Evolutionary conservation across 2,888 invertebrate species (phyloP).

Genomic region (Patella caerulea): DNA sequence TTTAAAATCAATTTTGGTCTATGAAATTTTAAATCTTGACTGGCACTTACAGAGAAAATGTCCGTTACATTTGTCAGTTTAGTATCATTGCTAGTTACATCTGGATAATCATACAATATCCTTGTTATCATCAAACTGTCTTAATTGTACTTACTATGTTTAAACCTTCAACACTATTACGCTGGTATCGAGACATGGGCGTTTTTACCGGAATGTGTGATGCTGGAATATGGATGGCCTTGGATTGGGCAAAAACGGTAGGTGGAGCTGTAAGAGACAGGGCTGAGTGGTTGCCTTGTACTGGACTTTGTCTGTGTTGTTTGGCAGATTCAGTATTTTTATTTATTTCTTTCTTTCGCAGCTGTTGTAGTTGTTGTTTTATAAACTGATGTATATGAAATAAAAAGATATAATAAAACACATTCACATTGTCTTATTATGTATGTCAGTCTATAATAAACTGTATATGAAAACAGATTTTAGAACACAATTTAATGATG

Average conservation of each 20-base stretch:
- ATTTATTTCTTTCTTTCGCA: slow-evolving; percentile 54
- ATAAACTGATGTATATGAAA: slow-evolving; percentile 43
- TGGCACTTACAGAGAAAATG: too few relatives aligned
- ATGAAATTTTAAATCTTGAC: too few relatives aligned
- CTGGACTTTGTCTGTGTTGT: slow-evolving; percentile 71
- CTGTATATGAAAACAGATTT: not conserved
- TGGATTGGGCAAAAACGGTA: slow-evolving; percentile 62
- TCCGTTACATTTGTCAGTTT: too few relatives aligned
- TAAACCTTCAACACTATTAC: slow-evolving; percentile 88
- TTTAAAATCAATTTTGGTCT: too few relatives aligned
- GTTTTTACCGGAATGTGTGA: slow-evolving; percentile 75
- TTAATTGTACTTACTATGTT: slow-evolving; percentile 77
- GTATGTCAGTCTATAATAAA: not conserved
- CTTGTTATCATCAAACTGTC: too few relatives aligned
- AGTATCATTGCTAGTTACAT: too few relatives aligned
- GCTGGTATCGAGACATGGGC: slow-evolving; percentile 77
- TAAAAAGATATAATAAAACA: too few relatives aligned
- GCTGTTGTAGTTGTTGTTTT: slow-evolving; percentile 61
- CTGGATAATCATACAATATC: too few relatives aligned
- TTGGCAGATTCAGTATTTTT: slow-evolving; percentile 49
- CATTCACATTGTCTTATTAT: not conserved
- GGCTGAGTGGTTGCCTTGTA: slow-evolving; percentile 75
- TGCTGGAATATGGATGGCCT: slow-evolving; percentile 74
- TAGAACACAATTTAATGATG: not conserved
- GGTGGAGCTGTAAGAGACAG: slow-evolving; percentile 62